phyloP scores from a whole-genome alignment of 2,113 vertebrate genomes.

The Scartelaos histophorus region DNA sequence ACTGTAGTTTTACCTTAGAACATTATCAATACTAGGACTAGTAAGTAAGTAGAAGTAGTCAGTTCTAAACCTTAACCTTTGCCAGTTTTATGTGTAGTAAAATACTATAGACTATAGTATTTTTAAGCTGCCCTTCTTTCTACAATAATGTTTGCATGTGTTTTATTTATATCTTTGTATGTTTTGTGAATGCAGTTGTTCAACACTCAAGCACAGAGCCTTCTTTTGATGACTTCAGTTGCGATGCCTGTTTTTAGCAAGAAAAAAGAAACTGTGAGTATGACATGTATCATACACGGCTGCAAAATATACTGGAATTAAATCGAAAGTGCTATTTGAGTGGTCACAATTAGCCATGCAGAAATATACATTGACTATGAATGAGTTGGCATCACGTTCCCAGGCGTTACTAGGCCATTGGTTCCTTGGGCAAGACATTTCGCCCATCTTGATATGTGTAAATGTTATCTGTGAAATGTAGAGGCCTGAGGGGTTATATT shows the following conservation, averaged over 20 bases:
- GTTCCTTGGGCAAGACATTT: too few species aligned
- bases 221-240: slow-evolving; percentile 91
- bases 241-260: slow-evolving; percentile 98
- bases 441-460: too few species aligned
- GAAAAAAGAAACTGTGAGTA: slow-evolving; percentile 92
- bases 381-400: too few species aligned
- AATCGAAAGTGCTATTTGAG: background rate
- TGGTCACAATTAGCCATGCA: too few species aligned
- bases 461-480: too few species aligned
- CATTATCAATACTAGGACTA: background rate
- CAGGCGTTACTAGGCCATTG: too few species aligned
- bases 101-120: background rate
- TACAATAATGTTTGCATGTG: background rate
- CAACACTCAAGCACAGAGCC: slow-evolving; percentile 85
- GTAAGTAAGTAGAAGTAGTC: background rate
- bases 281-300: background rate
- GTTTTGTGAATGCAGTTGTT: slow-evolving; percentile 79
- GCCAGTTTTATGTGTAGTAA: background rate
- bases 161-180: background rate
- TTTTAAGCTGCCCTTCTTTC: background rate
- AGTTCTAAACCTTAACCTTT: background rate
- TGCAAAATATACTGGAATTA: background rate
- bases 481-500: too few species aligned
- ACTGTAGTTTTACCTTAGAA: background rate
- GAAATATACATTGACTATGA: too few species aligned